Conservation (phyloP, 2,113 vertebrate genomes). For the Neodontobutis hainanensis region DNA sequence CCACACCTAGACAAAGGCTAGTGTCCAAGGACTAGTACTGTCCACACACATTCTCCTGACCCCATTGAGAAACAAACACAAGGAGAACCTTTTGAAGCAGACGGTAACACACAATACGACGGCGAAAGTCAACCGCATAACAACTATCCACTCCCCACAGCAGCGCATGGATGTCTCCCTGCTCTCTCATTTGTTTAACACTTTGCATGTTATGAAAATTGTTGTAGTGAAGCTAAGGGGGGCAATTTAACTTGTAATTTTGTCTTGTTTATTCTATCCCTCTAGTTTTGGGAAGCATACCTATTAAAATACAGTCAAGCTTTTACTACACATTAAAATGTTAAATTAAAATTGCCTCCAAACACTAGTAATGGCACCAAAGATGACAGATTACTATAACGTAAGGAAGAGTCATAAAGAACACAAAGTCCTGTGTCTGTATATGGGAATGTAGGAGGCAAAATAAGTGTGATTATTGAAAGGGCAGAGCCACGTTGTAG, state of each 20-base stretch:
- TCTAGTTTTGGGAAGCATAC: neutral
- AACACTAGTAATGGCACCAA: neutral
- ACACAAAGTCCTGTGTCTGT: slow-evolving; percentile 60
- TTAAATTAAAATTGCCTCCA: neutral
- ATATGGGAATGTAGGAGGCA: slow-evolving; percentile 80
- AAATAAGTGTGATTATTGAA: slow-evolving; percentile 59
- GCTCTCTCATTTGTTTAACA: slow-evolving; percentile 51
- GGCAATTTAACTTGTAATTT: slow-evolving; percentile 13
- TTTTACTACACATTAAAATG: neutral
- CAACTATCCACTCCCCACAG: slow-evolving; percentile 36
- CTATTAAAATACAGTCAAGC: neutral
- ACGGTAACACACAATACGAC: slow-evolving; percentile 58
- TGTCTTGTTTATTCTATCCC: slow-evolving; percentile 2
- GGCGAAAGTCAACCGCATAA: slow-evolving; percentile 23
- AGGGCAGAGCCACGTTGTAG: slow-evolving; percentile 83
- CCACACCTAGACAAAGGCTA: slow-evolving; percentile 77
- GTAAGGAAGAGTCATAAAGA: neutral
- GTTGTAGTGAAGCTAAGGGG: slow-evolving; percentile 10
- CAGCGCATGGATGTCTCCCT: slow-evolving; percentile 25
- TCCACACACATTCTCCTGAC: slow-evolving; percentile 50
- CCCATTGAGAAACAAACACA: slow-evolving; percentile 38
- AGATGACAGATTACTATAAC: neutral
- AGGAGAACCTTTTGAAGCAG: slow-evolving; percentile 31
- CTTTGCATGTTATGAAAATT: slow-evolving; percentile 60
- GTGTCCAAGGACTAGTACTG: slow-evolving; percentile 73